Evolutionary conservation across 2,113 vertebrate species (phyloP), one percentile per base, ranked within the genome.

Genomic region (Vidua chalybeata): DNA sequence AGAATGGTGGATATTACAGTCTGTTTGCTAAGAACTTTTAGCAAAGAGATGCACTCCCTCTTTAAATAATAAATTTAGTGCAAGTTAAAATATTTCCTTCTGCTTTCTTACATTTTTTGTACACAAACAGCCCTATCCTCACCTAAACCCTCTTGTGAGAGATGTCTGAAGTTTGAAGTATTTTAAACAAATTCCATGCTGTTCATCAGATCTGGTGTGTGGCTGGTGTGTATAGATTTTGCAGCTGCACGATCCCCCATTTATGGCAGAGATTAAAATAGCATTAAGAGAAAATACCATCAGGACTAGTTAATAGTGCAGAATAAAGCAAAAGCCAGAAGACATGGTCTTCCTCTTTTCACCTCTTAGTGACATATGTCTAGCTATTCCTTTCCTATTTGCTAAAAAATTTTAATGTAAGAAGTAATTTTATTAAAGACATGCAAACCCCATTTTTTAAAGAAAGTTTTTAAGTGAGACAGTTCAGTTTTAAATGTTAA

Each of bases 101-200:
- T 78, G 22, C 61, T 54, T 92, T 74, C 82, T 90, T 77, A 86
- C 4, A 10, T 15, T 55, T 90, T 39, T 71, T 74, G 18, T 66
- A 84, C 16, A 45, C 45, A 71, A 84, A 71, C 33, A 84, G 9
- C 27, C 55, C 52, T 28, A 63, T 7, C 74, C 27, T 58, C 30
- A 48, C 24, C 27, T 56, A 82, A 79, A 72, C 58, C 39, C 28
- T 79, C 39, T 71, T 74, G 30, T n/a, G 72, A 92, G 48, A 48
- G 28, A 92, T 59, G 59, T 85, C 68, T 86, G 72, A 18, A 51
- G 46, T 63, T 77, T 63, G 16, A 92, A 80, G 45, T 71, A 94
- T 77, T 93, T 90, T 88, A 96, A 90, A 93, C 92, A 95, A 94
- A 94, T 89, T 84, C 95, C 87, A 52, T 15, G 52, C 35, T 82